Conservation (phyloP, 2,797 vertebrate species). For the Numenius phaeopus region DNA sequence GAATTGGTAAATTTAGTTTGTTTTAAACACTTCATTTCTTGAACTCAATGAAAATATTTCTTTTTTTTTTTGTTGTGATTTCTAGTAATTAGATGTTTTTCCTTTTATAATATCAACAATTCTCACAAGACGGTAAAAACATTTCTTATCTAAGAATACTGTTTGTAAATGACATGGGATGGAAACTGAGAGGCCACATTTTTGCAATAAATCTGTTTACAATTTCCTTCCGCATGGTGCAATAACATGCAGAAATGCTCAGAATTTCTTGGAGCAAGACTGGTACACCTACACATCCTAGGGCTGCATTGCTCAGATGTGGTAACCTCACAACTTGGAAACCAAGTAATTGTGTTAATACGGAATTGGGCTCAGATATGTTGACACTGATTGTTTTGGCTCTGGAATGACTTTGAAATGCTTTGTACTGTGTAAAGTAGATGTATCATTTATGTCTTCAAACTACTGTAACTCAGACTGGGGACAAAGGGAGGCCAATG, state of each 20-base stretch:
- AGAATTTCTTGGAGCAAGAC: neutral
- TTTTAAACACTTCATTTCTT: neutral
- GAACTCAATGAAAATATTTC: neutral
- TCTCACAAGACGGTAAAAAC: neutral
- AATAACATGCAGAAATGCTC: neutral
- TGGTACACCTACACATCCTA: neutral
- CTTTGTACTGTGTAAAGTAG: neutral
- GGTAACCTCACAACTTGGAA: neutral
- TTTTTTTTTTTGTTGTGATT: neutral
- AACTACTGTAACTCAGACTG: fast-evolving
- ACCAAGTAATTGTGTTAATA: neutral
- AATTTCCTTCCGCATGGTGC: neutral
- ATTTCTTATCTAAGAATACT: neutral
- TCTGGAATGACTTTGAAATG: neutral
- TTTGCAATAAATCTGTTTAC: neutral
- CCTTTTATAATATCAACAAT: neutral
- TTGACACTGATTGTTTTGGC: neutral
- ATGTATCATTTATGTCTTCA: neutral
- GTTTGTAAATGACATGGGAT: neutral
- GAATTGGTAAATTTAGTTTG: neutral
- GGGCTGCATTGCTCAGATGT: neutral
- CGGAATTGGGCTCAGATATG: neutral
- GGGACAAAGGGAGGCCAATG: neutral
- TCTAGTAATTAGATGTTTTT: neutral
- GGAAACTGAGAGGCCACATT: neutral